phyloP scores from a whole-genome alignment of 2,888 invertebrate species.

The Syrista parreyssii region DNA sequence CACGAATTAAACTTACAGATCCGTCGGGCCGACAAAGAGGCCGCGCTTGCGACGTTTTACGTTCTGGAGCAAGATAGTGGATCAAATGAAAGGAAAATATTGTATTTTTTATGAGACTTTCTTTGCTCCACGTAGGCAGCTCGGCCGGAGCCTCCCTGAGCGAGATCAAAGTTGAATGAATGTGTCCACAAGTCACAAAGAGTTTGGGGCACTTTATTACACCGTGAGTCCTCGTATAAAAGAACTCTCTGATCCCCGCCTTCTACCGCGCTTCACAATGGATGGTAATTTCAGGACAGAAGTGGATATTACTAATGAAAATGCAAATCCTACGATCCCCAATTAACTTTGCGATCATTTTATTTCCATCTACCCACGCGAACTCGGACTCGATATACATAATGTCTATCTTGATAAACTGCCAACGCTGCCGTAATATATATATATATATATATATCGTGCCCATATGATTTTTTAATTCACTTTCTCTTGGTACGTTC shows the following conservation, averaged over 20 bases:
- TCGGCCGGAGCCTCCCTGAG: background rate
- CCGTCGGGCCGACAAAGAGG: slow-evolving; percentile 27
- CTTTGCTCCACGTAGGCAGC: slow-evolving; percentile 9
- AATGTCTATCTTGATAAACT: too few relatives aligned
- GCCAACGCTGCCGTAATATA: too few relatives aligned
- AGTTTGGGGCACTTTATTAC: slow-evolving; percentile 23
- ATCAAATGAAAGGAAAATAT: slow-evolving; percentile 29
- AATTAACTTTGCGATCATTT: background rate
- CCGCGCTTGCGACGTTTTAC: slow-evolving; percentile 5
- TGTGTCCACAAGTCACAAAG: slow-evolving; percentile 21
- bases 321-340: slow-evolving; percentile 4
- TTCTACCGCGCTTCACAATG: background rate
- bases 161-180: slow-evolving; percentile 18
- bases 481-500: too few relatives aligned
- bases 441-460: too few relatives aligned
- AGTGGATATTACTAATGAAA: slow-evolving; percentile 11
- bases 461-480: too few relatives aligned
- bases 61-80: slow-evolving; percentile 7
- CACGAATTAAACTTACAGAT: slow-evolving; percentile 51
- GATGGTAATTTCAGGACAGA: background rate
- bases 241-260: background rate
- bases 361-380: background rate
- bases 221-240: background rate
- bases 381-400: background rate
- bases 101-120: slow-evolving; percentile 26